A percentile compares a stretch with the other conserved stretches of the same genome.
Conservation (phyloP, 2,888 invertebrate species). For the Ypsolopha scabrella region DNA sequence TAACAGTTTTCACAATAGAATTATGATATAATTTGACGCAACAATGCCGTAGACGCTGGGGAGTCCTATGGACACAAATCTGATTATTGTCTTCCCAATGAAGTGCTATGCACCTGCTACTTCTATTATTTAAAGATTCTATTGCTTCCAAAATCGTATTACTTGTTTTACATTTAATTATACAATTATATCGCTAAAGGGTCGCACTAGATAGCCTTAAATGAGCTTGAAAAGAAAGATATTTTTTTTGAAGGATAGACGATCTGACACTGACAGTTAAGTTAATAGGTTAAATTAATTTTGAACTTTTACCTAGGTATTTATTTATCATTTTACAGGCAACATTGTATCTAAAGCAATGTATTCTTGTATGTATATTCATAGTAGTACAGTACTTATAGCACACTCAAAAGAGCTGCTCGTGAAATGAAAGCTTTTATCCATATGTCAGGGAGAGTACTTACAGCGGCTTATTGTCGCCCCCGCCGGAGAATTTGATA, state of each 20-base stretch:
- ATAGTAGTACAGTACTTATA: conserved; percentile 9
- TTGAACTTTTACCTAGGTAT: neutral
- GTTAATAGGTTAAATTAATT: neutral
- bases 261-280: too few relatives aligned
- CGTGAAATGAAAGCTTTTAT: conserved; percentile 71
- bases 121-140: neutral
- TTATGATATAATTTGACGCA: conserved; percentile 68
- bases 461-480: conserved; percentile 71
- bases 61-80: conserved; percentile 19
- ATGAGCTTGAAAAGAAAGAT: too few relatives aligned
- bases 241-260: too few relatives aligned
- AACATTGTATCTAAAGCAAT: neutral
- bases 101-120: conserved; percentile 4
- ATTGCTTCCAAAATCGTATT: neutral
- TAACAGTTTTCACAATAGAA: conserved; percentile 69
- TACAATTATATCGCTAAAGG: too few relatives aligned
- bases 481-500: conserved; percentile 71
- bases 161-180: neutral
- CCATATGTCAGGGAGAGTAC: conserved; percentile 69
- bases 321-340: neutral
- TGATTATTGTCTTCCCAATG: conserved; percentile 14
- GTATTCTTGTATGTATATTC: neutral
- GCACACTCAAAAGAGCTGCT: conserved; percentile 60
- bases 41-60: conserved; percentile 33
- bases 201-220: too few relatives aligned